Conservation (phyloP, 2,113 vertebrate genomes). For the Leucosticte australis region DNA sequence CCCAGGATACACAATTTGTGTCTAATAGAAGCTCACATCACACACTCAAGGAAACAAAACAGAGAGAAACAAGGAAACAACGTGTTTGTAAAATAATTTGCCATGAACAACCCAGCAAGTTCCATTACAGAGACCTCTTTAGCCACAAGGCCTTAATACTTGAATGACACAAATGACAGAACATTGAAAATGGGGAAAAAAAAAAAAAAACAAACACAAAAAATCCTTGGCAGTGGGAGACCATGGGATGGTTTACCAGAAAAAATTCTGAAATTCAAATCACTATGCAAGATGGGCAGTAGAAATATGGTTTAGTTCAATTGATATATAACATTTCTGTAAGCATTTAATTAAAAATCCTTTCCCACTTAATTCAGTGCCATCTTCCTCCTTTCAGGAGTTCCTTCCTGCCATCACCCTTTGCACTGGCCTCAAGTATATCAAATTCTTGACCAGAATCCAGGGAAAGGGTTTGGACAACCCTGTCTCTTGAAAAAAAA, state of each 20-base stretch:
- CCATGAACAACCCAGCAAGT: background rate
- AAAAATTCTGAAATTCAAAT: background rate
- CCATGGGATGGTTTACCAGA: background rate
- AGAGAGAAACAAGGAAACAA: background rate
- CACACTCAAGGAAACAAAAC: background rate
- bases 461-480: background rate
- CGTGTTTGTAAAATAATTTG: background rate
- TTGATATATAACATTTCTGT: background rate
- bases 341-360: background rate
- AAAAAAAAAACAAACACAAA: too few relatives aligned
- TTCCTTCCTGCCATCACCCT: background rate
- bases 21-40: background rate
- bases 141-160: background rate
- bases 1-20: background rate
- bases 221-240: background rate
- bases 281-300: background rate
- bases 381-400: background rate
- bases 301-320: background rate
- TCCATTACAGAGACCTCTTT: background rate
- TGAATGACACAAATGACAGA: background rate
- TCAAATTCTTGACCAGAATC: background rate
- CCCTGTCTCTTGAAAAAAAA: background rate
- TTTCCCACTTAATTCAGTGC: background rate
- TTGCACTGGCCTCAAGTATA: rapidly evolving
- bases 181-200: background rate